These are phyloP conservation scores for western clawed frog (Xenopus tropicalis) DNA, from an alignment of 2,113 vertebrate genomes.

Conservation along the genomic window DNA sequence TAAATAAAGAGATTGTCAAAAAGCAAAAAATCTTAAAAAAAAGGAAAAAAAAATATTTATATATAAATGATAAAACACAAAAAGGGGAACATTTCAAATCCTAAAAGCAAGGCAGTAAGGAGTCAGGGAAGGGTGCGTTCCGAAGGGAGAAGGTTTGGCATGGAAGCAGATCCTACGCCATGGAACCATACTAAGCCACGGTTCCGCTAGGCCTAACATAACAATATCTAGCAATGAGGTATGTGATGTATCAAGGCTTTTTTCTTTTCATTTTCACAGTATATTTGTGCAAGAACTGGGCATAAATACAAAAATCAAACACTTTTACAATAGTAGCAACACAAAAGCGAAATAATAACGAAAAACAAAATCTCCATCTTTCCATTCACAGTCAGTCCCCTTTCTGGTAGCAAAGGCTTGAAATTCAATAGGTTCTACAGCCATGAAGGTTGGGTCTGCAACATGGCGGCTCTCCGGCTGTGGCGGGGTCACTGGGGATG, in stretches of 20 bases:
- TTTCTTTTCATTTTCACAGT: constrained; percentile 66
- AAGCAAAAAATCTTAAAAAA: constrained; percentile 77
- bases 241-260: constrained; percentile 68
- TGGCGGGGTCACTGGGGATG: no score
- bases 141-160: neutral
- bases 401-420: neutral
- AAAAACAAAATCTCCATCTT: neutral
- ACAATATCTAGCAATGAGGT: constrained; percentile 61
- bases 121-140: constrained; percentile 63
- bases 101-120: constrained; percentile 58
- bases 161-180: no score
- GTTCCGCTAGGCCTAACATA: no score
- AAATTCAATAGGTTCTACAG: neutral
- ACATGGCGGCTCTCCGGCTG: no score
- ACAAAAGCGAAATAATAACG: neutral
- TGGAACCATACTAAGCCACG: no score
- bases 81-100: constrained; percentile 50
- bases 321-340: neutral
- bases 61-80: constrained; percentile 51
- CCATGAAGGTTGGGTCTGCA: no score
- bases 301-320: constrained; percentile 48
- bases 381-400: neutral
- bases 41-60: constrained; percentile 72
- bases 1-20: constrained; percentile 91
- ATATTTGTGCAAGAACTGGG: constrained; percentile 62